A percentile compares a stretch with the other conserved stretches of the same genome.
Evolutionary conservation across 2,888 invertebrate species (phyloP).

Genomic region (Heliconius hortense): DNA sequence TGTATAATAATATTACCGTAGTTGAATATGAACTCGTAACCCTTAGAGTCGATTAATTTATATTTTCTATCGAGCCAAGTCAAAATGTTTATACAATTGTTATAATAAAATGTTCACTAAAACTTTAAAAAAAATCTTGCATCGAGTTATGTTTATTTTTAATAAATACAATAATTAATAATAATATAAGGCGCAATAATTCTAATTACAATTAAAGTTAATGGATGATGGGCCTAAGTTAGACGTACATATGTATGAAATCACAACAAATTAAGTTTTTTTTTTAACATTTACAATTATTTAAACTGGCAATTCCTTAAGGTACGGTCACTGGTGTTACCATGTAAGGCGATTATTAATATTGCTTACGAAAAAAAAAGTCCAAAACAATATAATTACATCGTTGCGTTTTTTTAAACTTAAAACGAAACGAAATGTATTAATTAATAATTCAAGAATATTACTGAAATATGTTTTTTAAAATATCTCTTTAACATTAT

Average conservation of each 20-base stretch:
- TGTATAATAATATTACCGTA: not conserved
- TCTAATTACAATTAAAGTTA: not conserved
- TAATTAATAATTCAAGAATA: too few relatives aligned
- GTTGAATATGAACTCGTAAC: not conserved
- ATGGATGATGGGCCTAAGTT: slow-evolving; percentile 4
- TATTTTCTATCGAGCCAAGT: not conserved
- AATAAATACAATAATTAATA: slow-evolving; percentile 4
- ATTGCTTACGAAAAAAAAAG: not conserved
- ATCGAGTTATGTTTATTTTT: not conserved
- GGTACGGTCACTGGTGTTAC: slow-evolving; percentile 7
- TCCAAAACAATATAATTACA: not conserved
- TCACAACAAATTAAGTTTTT: slow-evolving; percentile 34
- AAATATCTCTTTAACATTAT: not conserved
- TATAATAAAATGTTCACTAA: not conserved
- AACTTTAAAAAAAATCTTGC: not conserved
- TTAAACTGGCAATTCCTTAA: slow-evolving; percentile 22
- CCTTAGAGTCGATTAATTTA: not conserved
- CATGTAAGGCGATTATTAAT: slow-evolving; percentile 7
- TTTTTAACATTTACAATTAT: slow-evolving; percentile 8
- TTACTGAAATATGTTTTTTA: too few relatives aligned
- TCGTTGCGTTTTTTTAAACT: too few relatives aligned
- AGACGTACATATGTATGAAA: slow-evolving; percentile 26
- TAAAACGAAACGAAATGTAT: not conserved
- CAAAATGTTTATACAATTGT: not conserved
- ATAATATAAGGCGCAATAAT: slow-evolving; percentile 7